A percentile compares a stretch with the other conserved stretches of the same genome.
phyloP scores from a whole-genome alignment of 2,113 vertebrate genomes.

The Solea senegalensis region DNA sequence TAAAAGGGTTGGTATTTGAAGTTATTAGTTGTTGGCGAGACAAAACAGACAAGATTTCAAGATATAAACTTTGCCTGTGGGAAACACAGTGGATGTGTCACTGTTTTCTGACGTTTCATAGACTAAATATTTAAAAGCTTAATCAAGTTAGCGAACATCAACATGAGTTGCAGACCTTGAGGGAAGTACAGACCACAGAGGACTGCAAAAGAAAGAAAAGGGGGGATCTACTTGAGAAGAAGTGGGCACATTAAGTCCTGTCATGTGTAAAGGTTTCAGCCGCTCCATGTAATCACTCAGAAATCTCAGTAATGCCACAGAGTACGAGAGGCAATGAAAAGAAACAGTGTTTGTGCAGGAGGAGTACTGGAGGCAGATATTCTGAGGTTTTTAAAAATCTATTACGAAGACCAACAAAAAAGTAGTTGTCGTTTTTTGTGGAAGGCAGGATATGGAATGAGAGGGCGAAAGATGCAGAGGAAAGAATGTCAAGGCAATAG shows the following conservation, averaged over 20 bases:
- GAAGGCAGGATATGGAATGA: conserved; percentile 39
- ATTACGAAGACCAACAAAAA: background rate
- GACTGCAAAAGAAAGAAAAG: background rate
- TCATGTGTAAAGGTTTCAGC: conserved; percentile 67
- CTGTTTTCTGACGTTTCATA: background rate
- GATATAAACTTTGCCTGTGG: no score
- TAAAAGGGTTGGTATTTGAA: background rate
- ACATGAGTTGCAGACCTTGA: background rate
- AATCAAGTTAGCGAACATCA: no score
- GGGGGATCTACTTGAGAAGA: conserved; percentile 17
- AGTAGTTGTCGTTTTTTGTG: background rate
- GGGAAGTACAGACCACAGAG: conserved; percentile 3
- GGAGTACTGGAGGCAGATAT: background rate
- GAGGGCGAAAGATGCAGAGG: conserved; percentile 45
- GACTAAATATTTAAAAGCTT: no score
- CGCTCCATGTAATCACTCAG: conserved; percentile 53
- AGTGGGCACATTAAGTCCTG: conserved; percentile 47
- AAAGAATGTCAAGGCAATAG: conserved; percentile 38
- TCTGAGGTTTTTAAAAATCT: background rate
- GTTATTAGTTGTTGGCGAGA: background rate
- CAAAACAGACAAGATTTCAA: background rate
- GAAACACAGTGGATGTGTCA: no score
- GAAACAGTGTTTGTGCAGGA: background rate
- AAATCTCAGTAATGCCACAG: conserved; percentile 56
- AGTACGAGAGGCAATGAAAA: conserved; percentile 5